These are phyloP conservation scores for Amblyopsis rosae DNA, from an alignment of 2,113 vertebrate genomes.

Conservation along the genomic window DNA sequence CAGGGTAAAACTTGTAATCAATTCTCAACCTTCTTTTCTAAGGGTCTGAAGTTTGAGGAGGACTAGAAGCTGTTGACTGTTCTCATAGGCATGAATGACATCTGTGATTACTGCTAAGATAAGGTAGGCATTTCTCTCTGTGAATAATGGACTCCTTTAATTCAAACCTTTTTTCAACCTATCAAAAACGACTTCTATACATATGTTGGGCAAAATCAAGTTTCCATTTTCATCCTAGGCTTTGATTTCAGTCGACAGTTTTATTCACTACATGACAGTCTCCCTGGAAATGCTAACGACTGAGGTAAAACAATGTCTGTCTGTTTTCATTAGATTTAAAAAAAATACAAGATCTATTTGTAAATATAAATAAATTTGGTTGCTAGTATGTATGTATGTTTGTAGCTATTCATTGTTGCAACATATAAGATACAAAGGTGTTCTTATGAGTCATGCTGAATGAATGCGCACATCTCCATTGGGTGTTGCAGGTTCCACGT, in stretches of 20 bases:
- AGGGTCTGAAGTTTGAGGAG: conserved; percentile 76
- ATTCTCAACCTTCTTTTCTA: conserved; percentile 10
- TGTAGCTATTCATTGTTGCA: no score
- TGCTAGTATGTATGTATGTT: no score
- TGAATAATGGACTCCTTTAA: not conserved
- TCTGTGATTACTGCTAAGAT: conserved; percentile 84
- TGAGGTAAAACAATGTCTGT: conserved; percentile 65
- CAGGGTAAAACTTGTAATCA: no score
- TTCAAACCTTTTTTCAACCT: not conserved
- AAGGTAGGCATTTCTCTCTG: conserved; percentile 57
- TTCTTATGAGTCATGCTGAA: no score
- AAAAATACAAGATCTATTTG: no score
- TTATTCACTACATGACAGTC: conserved; percentile 75
- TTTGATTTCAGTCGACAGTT: conserved; percentile 79
- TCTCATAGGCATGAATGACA: conserved; percentile 82
- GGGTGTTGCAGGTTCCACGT: conserved; percentile 73
- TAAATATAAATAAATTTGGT: no score
- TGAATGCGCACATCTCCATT: not conserved
- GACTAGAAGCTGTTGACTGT: conserved; percentile 84
- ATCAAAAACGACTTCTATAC: not conserved
- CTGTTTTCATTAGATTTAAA: no score
- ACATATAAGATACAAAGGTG: no score
- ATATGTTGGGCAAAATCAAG: conserved; percentile 1
- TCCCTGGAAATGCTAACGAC: conserved; percentile 81
- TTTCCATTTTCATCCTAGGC: conserved; percentile 49